Evolutionary conservation across 1,140 invertebrate genomes (phyloP).

Genomic region (Pseudobourletiella spinata): DNA sequence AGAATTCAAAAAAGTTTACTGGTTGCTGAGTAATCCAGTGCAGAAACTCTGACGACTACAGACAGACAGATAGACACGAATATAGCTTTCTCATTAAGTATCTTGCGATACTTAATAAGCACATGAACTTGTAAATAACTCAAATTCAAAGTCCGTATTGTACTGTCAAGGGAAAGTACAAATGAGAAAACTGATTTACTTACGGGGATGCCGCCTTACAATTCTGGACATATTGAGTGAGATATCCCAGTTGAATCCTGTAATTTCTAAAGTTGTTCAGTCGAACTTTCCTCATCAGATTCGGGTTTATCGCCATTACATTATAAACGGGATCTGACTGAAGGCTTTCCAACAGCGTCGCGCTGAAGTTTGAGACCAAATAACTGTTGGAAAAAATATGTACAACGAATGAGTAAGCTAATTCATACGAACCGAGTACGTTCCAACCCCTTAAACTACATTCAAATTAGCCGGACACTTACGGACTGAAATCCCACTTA

Average conservation of each 20-base stretch:
- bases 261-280: slow-evolving; percentile 53
- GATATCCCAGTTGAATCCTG: slow-evolving; percentile 55
- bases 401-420: background rate
- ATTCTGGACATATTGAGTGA: slow-evolving; percentile 58
- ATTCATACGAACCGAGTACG: background rate
- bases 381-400: slow-evolving; percentile 47
- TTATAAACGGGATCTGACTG: slow-evolving; percentile 67
- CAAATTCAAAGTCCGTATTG: background rate
- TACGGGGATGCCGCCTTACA: slow-evolving; percentile 50
- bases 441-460: no score
- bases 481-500: slow-evolving; percentile 64
- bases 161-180: no score
- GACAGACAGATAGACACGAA: no score
- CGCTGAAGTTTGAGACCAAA: slow-evolving; percentile 72
- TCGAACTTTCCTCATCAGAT: slow-evolving; percentile 54
- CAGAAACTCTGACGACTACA: no score
- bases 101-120: no score
- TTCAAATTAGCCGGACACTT: slow-evolving; percentile 29
- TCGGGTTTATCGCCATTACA: slow-evolving; percentile 59
- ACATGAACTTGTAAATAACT: background rate
- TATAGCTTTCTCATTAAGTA: no score
- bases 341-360: slow-evolving; percentile 66
- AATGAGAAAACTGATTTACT: no score
- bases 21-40: no score
- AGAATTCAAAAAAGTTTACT: no score